Conservation (phyloP, 1,140 invertebrate species). For the Brachionus paranguensis region DNA sequence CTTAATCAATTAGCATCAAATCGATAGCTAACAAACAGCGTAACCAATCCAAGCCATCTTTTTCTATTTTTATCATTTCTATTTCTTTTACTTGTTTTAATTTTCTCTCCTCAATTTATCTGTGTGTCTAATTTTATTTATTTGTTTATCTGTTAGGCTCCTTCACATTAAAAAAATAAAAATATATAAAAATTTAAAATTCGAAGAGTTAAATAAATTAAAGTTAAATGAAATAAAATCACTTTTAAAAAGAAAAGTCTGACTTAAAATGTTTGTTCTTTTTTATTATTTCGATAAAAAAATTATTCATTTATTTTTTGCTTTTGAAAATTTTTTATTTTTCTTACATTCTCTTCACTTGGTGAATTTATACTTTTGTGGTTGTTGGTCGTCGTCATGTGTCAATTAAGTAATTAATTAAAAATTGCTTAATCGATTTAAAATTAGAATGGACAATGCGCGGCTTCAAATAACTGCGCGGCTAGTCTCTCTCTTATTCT, state of each 20-base stretch:
- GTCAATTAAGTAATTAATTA: slow-evolving; percentile 1
- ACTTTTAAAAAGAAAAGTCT: no score
- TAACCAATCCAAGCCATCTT: background rate
- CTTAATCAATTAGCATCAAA: background rate
- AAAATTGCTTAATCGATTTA: slow-evolving; percentile 21
- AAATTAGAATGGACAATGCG: background rate
- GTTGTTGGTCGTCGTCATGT: background rate
- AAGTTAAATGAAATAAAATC: no score
- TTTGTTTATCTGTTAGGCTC: no score
- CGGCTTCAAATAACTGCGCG: background rate
- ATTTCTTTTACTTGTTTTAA: no score
- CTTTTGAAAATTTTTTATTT: no score
- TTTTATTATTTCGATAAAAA: no score
- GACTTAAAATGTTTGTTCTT: no score
- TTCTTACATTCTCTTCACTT: no score
- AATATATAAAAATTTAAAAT: background rate
- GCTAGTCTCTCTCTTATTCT: background rate
- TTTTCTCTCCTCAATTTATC: background rate
- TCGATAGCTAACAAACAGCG: background rate
- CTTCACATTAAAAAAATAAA: no score
- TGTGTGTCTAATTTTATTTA: background rate
- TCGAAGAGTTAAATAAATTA: no score
- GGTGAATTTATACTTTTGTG: background rate
- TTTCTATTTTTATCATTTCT: background rate
- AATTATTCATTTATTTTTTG: no score